Evolutionary conservation across 2,113 vertebrate genomes (phyloP), one percentile per base, ranked within the genome.

Genomic region (Cyanoderma ruficeps): DNA sequence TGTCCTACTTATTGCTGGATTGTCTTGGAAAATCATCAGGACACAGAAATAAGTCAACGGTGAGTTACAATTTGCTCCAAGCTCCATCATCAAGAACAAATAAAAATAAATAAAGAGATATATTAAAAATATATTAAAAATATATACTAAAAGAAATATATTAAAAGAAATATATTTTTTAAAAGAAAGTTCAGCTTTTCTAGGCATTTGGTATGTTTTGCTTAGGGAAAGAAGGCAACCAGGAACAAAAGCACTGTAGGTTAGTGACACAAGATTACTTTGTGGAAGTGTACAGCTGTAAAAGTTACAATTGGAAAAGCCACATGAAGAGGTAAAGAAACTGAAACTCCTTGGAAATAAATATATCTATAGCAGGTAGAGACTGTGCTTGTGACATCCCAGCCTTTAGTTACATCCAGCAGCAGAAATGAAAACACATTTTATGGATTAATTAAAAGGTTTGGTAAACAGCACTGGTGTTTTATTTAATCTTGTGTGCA

Each of bases 1-100:
- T 46, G 42, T 55, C 24, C 52, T 52, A 49, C 10, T 46, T 88
- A 27, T 47, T 77, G 70, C 59, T 96, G 76, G 30, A 55, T 67
- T 63, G n/a, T 76, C 84, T 87, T 52, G 25, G 75, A 96, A 97
- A 96, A 47, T 23, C 63, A 83, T 74, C 55, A 71, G 50, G 74
- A 67, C 17, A 78, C 27, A 91, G 83, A 94, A 92, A 64, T 67
- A 83, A 87, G 80, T 89, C 71, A 87, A 14, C 4, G 59, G 35
- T 75, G 75, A 87, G 21, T 68, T 85, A 60, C 24, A 71, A 75
- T 94, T 64, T 75, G 42, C 56, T 50, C 35, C 68, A 87, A 84
- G 56, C 47, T 85, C 56, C n/a, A 60, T 30, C 60, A 71, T 16
- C 15, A 74, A 71, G 24, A 94, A 83, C 3, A 2, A 64, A 83